Percentiles rank a stretch among this genome's conserved stretches.
These are phyloP conservation scores for Halcyon leucocephala DNA, from an alignment of 2,797 vertebrate genomes.

Conservation along the genomic window DNA sequence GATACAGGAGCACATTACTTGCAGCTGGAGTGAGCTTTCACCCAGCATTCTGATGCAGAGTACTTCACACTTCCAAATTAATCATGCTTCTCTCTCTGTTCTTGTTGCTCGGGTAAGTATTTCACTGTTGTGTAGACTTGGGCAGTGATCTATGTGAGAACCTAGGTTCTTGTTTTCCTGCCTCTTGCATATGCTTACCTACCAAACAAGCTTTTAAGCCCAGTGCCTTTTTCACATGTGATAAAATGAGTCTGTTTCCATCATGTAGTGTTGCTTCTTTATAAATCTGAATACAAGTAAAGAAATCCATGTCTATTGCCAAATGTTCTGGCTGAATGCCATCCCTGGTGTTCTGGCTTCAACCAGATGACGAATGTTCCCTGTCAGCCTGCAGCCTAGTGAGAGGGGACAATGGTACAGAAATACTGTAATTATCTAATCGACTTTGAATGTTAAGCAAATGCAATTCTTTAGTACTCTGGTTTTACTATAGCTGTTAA, in stretches of 20 bases:
- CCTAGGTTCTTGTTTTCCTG: background rate
- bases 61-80: constrained; percentile 28
- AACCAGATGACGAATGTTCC: constrained; percentile 46
- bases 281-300: constrained; percentile 44
- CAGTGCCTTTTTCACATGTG: constrained; percentile 4
- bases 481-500: constrained; percentile 50
- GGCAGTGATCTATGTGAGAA: constrained; percentile 22
- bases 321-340: constrained; percentile 58
- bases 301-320: constrained; percentile 54
- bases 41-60: constrained; percentile 6
- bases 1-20: constrained; percentile 69
- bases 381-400: constrained; percentile 57
- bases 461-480: constrained; percentile 61
- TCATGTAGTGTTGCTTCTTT: background rate
- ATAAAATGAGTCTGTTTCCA: constrained; percentile 47
- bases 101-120: constrained; percentile 25
- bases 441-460: constrained; percentile 60
- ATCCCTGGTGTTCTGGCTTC: constrained; percentile 53
- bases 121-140: background rate
- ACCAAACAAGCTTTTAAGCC: background rate
- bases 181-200: background rate
- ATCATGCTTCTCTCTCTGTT: constrained; percentile 12
- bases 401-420: constrained; percentile 50
- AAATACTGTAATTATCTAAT: constrained; percentile 69
- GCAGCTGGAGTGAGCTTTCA: constrained; percentile 50